Base-by-base conservation (phyloP, 2,797 vertebrate species). In the Cossypha niveicapilla region DNA sequence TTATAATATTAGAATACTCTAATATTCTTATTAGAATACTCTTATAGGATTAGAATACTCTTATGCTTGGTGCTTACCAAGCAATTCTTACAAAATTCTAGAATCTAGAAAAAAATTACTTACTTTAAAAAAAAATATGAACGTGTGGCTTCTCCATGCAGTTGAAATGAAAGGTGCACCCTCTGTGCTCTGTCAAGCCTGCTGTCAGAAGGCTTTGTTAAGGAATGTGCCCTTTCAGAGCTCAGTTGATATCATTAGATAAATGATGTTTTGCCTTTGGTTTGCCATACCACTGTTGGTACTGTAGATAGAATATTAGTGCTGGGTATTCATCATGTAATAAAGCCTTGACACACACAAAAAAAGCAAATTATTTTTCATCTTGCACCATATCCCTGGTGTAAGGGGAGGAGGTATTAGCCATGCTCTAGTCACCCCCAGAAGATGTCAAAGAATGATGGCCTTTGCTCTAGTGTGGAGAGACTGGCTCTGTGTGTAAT, bases 401-500 rank as follows among this genome's bases (percentile, higher is more conserved):
- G 23, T 42, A 80, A 86, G 28, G 53, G 39, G 79, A 76, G 86
- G 74, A 84, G 67, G 41, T 92, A 78, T 78, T 86, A 86, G 80
- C 66, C 83, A 51, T 76, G 70, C 90, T 92, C 34, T 76, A 87
- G 65, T 80, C 73, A 72, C 84, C 75, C 85, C 94, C 15, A 39
- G 88, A 88, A 95, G 86, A 72, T 68, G 45, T 85, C 79, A 85
- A 51, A 67, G 85, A 92, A 79, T 35, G 92, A 92, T 88, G 92
- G 19, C 57, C 79, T 86, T 96, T 91, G 47, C 30, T 75, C 37
- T 41, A 18, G 65, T 48, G 86, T 28, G 91, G 90, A 81, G 81
- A 68, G 50, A 51, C 24, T 81, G 93, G 67, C 70, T 90, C 24
- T 90, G 65, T 66, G 41, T 88, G n/a, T 96, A 96, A 96, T 94